These are phyloP conservation scores for Microdon myrmicae DNA, from an alignment of 2,888 invertebrate genomes.

Conservation along the genomic window DNA sequence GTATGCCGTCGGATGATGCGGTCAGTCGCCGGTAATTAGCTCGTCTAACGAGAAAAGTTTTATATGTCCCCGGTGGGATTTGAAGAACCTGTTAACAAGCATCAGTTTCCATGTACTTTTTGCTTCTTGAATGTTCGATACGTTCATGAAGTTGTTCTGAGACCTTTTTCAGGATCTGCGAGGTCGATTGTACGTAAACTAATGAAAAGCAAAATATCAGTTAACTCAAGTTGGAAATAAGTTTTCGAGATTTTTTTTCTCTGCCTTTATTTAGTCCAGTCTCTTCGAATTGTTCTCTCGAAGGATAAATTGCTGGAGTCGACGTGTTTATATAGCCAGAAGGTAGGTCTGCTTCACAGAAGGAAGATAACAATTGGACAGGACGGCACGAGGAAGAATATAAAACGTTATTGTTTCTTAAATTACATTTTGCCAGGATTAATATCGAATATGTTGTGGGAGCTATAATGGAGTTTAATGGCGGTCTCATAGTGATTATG, in stretches of 20 bases:
- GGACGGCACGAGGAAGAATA: constrained; percentile 30
- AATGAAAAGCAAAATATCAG: constrained; percentile 29
- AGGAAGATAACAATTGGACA: constrained; percentile 12
- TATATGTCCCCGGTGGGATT: constrained; percentile 43
- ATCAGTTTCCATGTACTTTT: not conserved
- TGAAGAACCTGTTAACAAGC: constrained; percentile 30
- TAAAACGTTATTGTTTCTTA: constrained; percentile 47
- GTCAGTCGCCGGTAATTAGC: constrained; percentile 48
- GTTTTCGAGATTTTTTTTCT: no score
- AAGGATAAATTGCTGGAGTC: not conserved
- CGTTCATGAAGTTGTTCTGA: constrained; percentile 18
- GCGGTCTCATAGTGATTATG: constrained; percentile 40
- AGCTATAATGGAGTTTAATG: constrained; percentile 42
- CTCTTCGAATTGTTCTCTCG: no score
- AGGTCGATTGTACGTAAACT: constrained; percentile 4
- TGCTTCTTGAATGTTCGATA: constrained; percentile 7
- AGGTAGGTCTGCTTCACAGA: no score
- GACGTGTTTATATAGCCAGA: constrained; percentile 5
- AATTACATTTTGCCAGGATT: constrained; percentile 51
- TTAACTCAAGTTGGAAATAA: constrained; percentile 16
- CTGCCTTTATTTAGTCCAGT: no score
- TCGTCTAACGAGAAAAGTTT: constrained; percentile 50
- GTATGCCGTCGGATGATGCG: constrained; percentile 38
- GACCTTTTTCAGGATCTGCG: constrained; percentile 8
- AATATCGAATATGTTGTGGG: constrained; percentile 28